Evolutionary conservation across 1,140 invertebrate genomes (phyloP).

Genomic region (Thaumetopoea pityocampa): DNA sequence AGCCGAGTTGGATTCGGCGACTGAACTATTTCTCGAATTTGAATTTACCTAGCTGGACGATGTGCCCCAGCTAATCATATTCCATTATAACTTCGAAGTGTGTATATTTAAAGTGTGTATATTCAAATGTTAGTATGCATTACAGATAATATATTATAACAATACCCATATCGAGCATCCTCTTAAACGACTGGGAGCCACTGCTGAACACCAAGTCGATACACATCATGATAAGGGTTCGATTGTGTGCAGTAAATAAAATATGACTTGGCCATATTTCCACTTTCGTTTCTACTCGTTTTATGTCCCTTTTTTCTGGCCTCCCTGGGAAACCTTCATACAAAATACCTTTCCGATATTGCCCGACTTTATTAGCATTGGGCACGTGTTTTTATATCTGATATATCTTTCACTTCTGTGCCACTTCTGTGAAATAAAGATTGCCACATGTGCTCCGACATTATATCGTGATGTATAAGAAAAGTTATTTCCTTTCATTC

Average conservation of each 20-base stretch:
- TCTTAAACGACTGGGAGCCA: slow-evolving; percentile 43
- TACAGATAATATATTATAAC: slow-evolving; percentile 26
- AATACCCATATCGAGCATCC: slow-evolving; percentile 26
- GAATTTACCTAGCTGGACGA: too few relatives aligned
- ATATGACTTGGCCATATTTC: slow-evolving; percentile 73
- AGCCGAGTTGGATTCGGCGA: too few relatives aligned
- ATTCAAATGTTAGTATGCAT: too few relatives aligned
- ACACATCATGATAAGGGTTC: slow-evolving; percentile 73
- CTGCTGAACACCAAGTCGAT: slow-evolving; percentile 60
- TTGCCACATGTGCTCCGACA: slow-evolving; percentile 38
- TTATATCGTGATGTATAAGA: slow-evolving; percentile 38
- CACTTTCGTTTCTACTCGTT: slow-evolving; percentile 66
- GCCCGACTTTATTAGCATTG: slow-evolving; percentile 68
- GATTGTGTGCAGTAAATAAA: slow-evolving; percentile 76
- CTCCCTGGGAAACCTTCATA: slow-evolving; percentile 64
- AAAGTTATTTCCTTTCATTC: slow-evolving; percentile 36
- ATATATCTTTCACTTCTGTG: slow-evolving; percentile 58
- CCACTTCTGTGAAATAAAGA: slow-evolving; percentile 50
- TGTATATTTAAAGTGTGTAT: too few relatives aligned
- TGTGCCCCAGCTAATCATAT: too few relatives aligned
- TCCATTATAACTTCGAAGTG: too few relatives aligned
- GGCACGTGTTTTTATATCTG: slow-evolving; percentile 65
- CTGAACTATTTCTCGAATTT: too few relatives aligned
- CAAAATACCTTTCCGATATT: slow-evolving; percentile 72
- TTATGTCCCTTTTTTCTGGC: slow-evolving; percentile 67